Conservation (phyloP, 2,113 vertebrate species). For the Misgurnus mizolepis region DNA sequence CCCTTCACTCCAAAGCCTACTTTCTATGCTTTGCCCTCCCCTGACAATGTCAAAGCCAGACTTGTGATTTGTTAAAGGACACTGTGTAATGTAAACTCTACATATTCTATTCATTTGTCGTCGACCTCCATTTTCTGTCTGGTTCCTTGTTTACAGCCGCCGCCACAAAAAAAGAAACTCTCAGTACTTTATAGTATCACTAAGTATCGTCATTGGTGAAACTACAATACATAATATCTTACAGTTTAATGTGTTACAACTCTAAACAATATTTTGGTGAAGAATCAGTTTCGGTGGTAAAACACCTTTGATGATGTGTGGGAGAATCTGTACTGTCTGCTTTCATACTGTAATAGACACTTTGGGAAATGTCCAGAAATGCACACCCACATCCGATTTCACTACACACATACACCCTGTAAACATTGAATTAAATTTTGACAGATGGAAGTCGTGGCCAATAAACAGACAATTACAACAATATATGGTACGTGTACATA, state of each 20-base stretch:
- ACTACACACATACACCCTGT: neutral
- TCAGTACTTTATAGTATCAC: constrained; percentile 16
- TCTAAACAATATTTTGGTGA: too few species aligned
- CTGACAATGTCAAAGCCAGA: constrained; percentile 45
- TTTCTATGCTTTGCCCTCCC: constrained; percentile 42
- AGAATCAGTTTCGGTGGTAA: too few species aligned
- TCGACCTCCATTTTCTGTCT: constrained; percentile 37
- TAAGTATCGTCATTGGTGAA: too few species aligned
- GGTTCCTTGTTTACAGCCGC: constrained; percentile 30
- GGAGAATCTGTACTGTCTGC: too few species aligned
- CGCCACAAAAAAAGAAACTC: constrained; percentile 1
- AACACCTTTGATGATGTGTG: too few species aligned
- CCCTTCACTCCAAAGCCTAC: constrained; percentile 36
- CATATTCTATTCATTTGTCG: constrained; percentile 53
- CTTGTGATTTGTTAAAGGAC: constrained; percentile 47
- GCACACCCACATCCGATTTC: neutral
- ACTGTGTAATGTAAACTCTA: constrained; percentile 39
- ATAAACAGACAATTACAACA: neutral
- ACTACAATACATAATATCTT: too few species aligned
- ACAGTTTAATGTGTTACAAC: too few species aligned
- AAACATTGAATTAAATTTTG: neutral
- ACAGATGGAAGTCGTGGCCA: neutral
- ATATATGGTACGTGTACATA: too few species aligned
- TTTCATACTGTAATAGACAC: too few species aligned
- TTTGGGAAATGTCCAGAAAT: too few species aligned